A percentile compares a stretch with the other conserved stretches of the same genome.
phyloP scores from a whole-genome alignment of 2,113 vertebrate species.

The Microcebus lehilahytsara region DNA sequence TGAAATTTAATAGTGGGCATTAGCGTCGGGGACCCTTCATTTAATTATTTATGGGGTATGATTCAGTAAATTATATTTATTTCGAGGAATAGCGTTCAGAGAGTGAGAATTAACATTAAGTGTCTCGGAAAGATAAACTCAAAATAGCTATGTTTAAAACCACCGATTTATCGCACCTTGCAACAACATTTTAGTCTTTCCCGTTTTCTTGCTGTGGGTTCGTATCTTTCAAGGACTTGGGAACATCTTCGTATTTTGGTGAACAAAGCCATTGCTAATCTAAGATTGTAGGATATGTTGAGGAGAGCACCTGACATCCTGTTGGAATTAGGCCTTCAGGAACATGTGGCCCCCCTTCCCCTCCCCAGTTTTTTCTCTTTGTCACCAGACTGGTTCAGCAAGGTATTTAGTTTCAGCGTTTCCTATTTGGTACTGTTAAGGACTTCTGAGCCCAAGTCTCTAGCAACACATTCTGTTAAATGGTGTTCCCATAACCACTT shows the following conservation, averaged over 20 bases:
- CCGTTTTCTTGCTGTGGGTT: slow-evolving; percentile 20
- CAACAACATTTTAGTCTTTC: background rate
- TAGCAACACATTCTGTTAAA: background rate
- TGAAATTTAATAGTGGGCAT: slow-evolving; percentile 20
- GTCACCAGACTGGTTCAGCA: slow-evolving; percentile 56
- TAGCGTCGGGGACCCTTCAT: slow-evolving; percentile 32
- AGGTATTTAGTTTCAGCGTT: slow-evolving; percentile 57
- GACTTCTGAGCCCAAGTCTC: background rate
- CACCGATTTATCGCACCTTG: background rate
- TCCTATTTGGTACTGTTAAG: background rate
- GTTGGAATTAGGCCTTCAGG: slow-evolving; percentile 1
- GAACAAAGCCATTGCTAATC: background rate
- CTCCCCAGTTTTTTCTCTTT: background rate
- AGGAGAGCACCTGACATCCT: background rate
- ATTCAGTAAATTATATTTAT: slow-evolving; percentile 58
- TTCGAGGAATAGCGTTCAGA: slow-evolving; percentile 27
- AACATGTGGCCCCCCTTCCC: fast-evolving
- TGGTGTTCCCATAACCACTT: background rate
- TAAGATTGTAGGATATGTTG: background rate
- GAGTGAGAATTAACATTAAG: slow-evolving; percentile 40
- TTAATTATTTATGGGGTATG: slow-evolving; percentile 48
- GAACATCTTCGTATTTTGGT: background rate
- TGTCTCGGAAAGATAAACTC: slow-evolving; percentile 31
- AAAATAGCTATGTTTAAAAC: background rate
- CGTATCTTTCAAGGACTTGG: background rate